Evolutionary conservation across 2,888 invertebrate genomes (phyloP).

Genomic region (Tipula confusa): DNA sequence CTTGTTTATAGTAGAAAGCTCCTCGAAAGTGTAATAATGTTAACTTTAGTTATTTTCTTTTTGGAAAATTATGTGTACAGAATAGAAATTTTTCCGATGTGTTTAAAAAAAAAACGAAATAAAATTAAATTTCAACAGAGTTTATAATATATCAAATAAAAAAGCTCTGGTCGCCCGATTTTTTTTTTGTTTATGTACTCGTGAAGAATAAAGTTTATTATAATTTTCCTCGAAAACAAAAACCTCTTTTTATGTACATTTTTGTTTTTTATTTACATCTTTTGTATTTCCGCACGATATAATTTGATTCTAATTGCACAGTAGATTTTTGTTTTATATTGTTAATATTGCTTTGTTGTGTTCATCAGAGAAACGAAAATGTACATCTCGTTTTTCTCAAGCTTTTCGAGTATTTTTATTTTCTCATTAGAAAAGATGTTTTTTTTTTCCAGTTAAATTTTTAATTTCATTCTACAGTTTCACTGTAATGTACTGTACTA

Average conservation of each 20-base stretch:
- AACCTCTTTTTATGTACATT: background rate
- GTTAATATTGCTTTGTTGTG: background rate
- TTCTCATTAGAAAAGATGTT: background rate
- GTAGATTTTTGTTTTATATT: background rate
- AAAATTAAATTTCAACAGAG: background rate
- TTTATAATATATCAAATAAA: background rate
- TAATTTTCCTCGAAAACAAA: background rate
- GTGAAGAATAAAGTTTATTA: background rate
- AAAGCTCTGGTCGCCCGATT: background rate
- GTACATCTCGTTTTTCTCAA: background rate
- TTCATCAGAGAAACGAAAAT: background rate
- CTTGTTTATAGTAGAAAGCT: background rate
- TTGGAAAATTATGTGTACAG: background rate
- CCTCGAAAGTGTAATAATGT: background rate
- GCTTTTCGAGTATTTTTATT: background rate
- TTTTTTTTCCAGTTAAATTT: background rate
- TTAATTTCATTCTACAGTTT: background rate
- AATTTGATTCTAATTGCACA: slow-evolving; percentile 20
- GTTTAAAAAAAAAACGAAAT: background rate
- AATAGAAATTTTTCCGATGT: background rate
- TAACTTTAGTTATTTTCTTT: background rate
- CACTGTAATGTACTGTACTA: background rate
- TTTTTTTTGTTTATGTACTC: background rate
- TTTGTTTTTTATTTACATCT: background rate
- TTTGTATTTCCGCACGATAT: slow-evolving; percentile 16